Conservation (phyloP, 2,797 vertebrate species). For the Microctenopoma steveboyesi region DNA sequence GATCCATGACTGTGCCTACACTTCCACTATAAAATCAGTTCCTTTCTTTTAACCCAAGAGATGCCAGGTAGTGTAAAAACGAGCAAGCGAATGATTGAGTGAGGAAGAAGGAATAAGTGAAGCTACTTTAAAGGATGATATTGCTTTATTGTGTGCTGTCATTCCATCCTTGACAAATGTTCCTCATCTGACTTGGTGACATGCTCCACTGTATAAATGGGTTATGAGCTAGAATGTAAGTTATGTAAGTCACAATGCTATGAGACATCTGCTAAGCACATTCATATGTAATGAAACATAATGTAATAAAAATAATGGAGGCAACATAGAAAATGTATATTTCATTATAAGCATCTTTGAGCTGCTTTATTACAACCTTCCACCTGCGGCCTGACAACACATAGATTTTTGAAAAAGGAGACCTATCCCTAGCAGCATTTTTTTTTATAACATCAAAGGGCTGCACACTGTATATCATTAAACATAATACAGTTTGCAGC, state of each 20-base stretch:
- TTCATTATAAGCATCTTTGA: slow-evolving; percentile 58
- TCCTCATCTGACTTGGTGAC: slow-evolving; percentile 71
- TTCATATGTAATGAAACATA: slow-evolving; percentile 71
- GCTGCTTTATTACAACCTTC: slow-evolving; percentile 67
- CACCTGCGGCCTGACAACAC: slow-evolving; percentile 41
- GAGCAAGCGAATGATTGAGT: slow-evolving; percentile 33
- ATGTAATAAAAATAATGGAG: slow-evolving; percentile 74
- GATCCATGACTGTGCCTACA: slow-evolving; percentile 80
- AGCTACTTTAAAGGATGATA: slow-evolving; percentile 74
- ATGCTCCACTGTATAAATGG: slow-evolving; percentile 69
- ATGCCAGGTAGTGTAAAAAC: slow-evolving; percentile 35
- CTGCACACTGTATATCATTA: background rate
- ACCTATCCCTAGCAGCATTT: background rate
- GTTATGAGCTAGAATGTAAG: slow-evolving; percentile 70
- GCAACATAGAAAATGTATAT: slow-evolving; percentile 66
- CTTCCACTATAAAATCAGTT: slow-evolving; percentile 79
- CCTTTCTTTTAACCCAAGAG: slow-evolving; percentile 72
- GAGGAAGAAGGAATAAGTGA: slow-evolving; percentile 40
- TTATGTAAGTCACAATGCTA: slow-evolving; percentile 71
- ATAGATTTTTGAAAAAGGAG: slow-evolving; percentile 22
- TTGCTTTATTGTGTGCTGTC: slow-evolving; percentile 68
- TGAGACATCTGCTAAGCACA: slow-evolving; percentile 73
- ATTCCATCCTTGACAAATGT: slow-evolving; percentile 76
- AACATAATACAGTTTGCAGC: background rate
- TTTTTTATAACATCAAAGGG: slow-evolving; percentile 5